These are phyloP conservation scores for Pachydiplax longipennis DNA, from an alignment of 2,888 invertebrate species.

Conservation along the genomic window DNA sequence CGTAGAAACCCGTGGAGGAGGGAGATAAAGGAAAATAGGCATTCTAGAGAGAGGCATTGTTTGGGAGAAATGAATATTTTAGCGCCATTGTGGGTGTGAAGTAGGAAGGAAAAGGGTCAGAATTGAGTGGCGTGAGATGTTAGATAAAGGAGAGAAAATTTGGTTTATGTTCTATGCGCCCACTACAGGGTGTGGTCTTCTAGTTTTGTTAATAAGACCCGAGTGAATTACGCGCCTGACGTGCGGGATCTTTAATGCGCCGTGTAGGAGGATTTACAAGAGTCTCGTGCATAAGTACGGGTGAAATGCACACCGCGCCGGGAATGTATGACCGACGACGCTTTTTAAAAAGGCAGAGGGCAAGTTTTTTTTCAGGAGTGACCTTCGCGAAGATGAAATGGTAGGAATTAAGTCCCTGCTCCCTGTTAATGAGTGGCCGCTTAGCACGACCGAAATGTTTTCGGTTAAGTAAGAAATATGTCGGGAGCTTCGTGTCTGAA, in stretches of 20 bases:
- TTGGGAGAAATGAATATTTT: slow-evolving; percentile 44
- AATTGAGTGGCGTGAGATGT: slow-evolving; percentile 25
- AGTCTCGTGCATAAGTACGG: not conserved
- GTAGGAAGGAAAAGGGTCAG: not conserved
- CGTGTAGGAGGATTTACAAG: not conserved
- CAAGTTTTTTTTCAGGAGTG: no score
- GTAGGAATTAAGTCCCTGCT: no score
- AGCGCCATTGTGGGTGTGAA: slow-evolving; percentile 33
- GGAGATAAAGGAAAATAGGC: not conserved
- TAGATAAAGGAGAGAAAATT: slow-evolving; percentile 19
- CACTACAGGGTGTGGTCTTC: not conserved
- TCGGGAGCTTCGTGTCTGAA: no score
- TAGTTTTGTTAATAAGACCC: not conserved
- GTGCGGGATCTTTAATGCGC: not conserved
- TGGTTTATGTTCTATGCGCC: slow-evolving; percentile 2
- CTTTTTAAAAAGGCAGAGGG: no score
- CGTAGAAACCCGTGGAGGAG: not conserved
- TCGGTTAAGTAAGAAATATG: no score
- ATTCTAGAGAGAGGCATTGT: slow-evolving; percentile 29
- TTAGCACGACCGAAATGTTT: no score
- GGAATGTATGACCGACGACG: not conserved
- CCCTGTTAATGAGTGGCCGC: no score
- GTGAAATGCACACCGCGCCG: not conserved
- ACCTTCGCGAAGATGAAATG: no score
- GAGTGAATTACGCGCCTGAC: not conserved